Percentiles rank a stretch among this genome's conserved stretches.
phyloP scores from a whole-genome alignment of 2,113 vertebrate genomes.

The Pseudopipra pipra region DNA sequence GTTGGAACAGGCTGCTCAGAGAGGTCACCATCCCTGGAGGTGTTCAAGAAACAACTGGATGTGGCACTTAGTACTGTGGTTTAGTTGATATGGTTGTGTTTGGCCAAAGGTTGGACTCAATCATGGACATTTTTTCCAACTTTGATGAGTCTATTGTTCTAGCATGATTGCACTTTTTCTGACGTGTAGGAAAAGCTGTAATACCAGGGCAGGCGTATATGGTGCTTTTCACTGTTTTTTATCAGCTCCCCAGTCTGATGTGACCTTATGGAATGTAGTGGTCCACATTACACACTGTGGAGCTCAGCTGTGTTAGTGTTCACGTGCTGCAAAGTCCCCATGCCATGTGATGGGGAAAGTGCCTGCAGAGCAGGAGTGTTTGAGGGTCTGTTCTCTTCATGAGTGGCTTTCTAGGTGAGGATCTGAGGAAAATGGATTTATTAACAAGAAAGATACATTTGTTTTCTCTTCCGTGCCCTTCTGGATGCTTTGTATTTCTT shows the following conservation, averaged over 20 bases:
- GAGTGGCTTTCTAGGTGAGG: not conserved
- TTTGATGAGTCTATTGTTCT: not conserved
- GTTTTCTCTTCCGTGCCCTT: not conserved
- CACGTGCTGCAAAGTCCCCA: fast-evolving
- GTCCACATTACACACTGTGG: not conserved
- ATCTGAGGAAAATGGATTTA: not conserved
- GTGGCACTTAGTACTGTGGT: not conserved
- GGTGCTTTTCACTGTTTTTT: not conserved
- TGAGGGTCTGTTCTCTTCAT: not conserved
- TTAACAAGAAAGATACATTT: not conserved
- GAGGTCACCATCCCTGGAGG: not conserved
- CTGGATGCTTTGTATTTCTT: not conserved
- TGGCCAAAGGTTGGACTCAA: not conserved
- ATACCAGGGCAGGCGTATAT: not conserved
- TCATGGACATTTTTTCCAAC: not conserved
- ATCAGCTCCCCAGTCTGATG: not conserved
- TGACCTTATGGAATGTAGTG: fast-evolving
- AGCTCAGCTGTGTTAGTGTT: not conserved
- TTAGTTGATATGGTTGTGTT: not conserved
- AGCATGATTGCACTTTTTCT: not conserved
- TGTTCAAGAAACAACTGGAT: not conserved
- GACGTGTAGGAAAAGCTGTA: not conserved
- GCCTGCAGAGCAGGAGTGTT: not conserved
- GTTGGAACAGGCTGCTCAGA: not conserved
- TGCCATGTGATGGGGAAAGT: fast-evolving